Conservation (phyloP, 2,797 vertebrate genomes). For the Myotis daubentonii region DNA sequence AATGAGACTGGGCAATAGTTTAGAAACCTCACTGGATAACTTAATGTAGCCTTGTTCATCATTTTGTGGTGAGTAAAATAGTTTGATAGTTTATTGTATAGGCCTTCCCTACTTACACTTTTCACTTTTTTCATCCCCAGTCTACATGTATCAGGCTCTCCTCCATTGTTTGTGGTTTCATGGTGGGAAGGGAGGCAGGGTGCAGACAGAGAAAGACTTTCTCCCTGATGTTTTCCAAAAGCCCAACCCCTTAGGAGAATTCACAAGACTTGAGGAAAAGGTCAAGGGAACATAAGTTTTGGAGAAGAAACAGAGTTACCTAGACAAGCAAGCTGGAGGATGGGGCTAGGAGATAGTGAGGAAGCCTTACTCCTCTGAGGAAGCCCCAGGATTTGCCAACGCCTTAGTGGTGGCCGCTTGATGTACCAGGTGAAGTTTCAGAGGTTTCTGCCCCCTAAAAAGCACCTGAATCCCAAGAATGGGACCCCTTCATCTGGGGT, state of each 20-base stretch:
- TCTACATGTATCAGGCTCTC: neutral
- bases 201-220: neutral
- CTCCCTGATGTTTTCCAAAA: conserved; percentile 19
- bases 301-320: neutral
- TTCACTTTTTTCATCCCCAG: neutral
- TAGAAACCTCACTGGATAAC: conserved; percentile 15
- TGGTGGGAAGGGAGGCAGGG: neutral
- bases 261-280: neutral
- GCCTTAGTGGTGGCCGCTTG: neutral
- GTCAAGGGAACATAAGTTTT: neutral
- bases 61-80: conserved; percentile 9
- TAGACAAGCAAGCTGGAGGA: neutral
- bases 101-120: neutral
- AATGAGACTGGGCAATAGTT: neutral
- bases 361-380: neutral
- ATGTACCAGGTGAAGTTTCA: neutral
- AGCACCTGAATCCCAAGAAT: neutral
- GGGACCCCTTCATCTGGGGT: neutral
- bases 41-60: conserved; percentile 45
- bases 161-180: neutral
- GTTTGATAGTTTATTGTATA: neutral
- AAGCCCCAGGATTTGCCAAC: neutral
- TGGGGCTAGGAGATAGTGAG: neutral
- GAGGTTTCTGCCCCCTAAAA: neutral
- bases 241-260: neutral